Base-by-base conservation (phyloP, 2,113 vertebrate genomes). In the Calyptommatus sinebrachiatus region DNA sequence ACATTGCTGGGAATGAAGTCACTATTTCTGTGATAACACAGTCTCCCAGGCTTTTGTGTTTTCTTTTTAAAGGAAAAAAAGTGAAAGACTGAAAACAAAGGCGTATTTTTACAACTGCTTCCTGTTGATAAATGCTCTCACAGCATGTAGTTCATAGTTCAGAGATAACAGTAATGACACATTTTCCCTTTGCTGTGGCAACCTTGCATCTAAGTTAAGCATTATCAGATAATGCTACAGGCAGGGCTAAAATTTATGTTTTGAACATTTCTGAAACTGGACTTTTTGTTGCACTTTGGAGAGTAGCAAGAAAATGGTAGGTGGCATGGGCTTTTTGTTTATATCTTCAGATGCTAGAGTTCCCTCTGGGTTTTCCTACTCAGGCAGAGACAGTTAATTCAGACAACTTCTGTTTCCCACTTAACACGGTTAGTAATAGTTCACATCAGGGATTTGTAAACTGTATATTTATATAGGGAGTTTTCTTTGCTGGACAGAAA, bases 91-190 rank as follows among this genome's bases (percentile, higher is more conserved):
- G 75, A 87, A 91, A 91, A 92, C 90, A 93, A 87, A 76, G 0
- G 83, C 76, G 78, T 93, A 89, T 90, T 92, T 91, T 93, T 86
- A 91, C 88, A 91, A 90, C 87, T 85, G 89, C 86, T 92, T 92
- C 92, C 92, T 90, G 86, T 87, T 86, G 88, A 90, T 91, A 90
- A 90, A 83, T 60, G 26, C 74, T 86, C 77, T 85, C 85, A 84
- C 83, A 82, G 48, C 22, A 45, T 41, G 82, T 80, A 57, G 83
- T 84, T 81, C 83, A 89, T 87, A 90, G 14, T 28, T 83, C 87
- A 7, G 60, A 73, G 86, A 87, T 80, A 87, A 87, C 83, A 85
- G 18, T 14, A 78, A 28, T 91, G 88, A 90, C 89, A 91, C 88
- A 91, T 78, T 91, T 91, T 87, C 88, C 85, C 82, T 71, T 82